phyloP scores from a whole-genome alignment of 2,888 invertebrate genomes.

The Thymelicus sylvestris region DNA sequence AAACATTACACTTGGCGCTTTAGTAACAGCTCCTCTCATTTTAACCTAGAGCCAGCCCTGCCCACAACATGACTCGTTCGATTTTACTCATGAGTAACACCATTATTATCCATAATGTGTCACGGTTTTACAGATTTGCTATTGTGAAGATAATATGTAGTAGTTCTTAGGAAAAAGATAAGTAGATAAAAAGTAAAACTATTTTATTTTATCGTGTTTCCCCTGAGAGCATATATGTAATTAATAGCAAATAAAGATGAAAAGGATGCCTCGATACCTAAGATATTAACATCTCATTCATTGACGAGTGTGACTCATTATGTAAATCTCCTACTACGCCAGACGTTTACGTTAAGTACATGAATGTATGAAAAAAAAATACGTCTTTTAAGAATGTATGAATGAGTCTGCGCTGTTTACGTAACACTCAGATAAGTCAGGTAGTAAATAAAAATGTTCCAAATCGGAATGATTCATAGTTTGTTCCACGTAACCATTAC shows the following conservation, averaged over 20 bases:
- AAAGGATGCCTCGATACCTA: constrained; percentile 64
- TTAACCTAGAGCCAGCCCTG: too few species aligned
- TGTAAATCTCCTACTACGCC: constrained; percentile 48
- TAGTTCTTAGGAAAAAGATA: too few species aligned
- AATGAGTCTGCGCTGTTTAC: constrained; percentile 4
- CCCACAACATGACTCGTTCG: too few species aligned
- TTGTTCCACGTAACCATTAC: constrained; percentile 50
- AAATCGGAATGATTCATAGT: constrained; percentile 56
- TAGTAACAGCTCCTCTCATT: too few species aligned
- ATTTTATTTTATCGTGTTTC: too few species aligned
- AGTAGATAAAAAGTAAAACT: too few species aligned
- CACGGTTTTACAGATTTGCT: too few species aligned
- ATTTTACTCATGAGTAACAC: too few species aligned
- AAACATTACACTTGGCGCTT: too few species aligned
- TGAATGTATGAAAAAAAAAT: background rate
- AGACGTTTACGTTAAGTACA: constrained; percentile 24
- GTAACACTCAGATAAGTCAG: background rate
- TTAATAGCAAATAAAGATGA: background rate
- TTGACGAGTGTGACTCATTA: constrained; percentile 66
- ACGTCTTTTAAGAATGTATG: background rate
- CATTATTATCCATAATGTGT: too few species aligned
- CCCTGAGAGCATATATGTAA: background rate
- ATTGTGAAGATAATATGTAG: too few species aligned
- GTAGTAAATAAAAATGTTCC: constrained; percentile 13
- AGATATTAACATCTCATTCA: constrained; percentile 54